Evolutionary conservation across 1,140 invertebrate genomes (phyloP).

Genomic region (Brachionus calyciflorus): DNA sequence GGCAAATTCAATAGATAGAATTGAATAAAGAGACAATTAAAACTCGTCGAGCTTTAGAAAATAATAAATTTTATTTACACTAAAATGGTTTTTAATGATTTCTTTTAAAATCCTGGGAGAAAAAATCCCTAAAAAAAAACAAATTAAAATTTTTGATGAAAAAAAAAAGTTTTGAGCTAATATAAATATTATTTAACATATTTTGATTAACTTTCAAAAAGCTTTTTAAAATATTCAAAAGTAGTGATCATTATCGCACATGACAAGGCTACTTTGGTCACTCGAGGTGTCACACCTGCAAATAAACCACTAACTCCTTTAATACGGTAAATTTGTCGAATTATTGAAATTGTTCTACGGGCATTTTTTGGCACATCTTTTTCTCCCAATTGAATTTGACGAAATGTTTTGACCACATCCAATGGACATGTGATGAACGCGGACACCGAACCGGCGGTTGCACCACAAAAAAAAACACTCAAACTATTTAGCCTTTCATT

Average conservation of each 20-base stretch:
- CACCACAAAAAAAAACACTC: constrained; percentile 31
- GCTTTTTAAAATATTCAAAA: constrained; percentile 46
- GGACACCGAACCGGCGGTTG: constrained; percentile 1
- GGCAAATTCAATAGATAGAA: no score
- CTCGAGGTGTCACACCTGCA: constrained; percentile 40
- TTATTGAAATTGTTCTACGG: background rate
- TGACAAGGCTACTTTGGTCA: constrained; percentile 45
- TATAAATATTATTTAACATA: no score
- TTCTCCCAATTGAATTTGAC: constrained; percentile 43
- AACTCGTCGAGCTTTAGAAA: no score
- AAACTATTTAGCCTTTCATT: background rate
- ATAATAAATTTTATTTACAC: no score
- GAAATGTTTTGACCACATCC: constrained; percentile 46
- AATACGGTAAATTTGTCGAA: background rate
- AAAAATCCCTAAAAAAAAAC: no score
- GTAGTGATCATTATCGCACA: constrained; percentile 47
- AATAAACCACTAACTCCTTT: constrained; percentile 35
- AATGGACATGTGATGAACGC: constrained; percentile 33
- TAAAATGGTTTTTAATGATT: no score
- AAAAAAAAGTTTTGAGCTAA: no score
- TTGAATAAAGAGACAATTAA: no score
- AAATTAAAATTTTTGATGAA: background rate
- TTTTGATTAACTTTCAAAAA: no score
- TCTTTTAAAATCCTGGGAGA: no score
- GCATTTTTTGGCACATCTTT: constrained; percentile 16